Conservation (phyloP, 2,797 vertebrate genomes). For the Artibeus lituratus region DNA sequence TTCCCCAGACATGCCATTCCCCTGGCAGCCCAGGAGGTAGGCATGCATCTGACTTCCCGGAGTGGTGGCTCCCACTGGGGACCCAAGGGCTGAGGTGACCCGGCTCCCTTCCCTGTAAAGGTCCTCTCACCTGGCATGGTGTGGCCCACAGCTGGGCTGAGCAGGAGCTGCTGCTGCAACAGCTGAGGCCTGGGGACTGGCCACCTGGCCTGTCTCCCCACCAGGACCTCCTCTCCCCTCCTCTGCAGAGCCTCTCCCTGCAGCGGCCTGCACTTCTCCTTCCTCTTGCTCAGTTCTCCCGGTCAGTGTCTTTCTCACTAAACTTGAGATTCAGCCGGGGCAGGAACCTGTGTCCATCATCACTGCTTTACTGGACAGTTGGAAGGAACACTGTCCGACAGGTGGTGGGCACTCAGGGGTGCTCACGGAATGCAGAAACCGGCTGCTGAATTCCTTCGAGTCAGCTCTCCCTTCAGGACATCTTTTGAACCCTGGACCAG, state of each 20-base stretch:
- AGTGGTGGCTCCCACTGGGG: neutral
- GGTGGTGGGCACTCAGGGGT: neutral
- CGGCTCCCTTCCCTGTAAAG: neutral
- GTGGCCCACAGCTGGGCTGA: neutral
- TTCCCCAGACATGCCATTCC: neutral
- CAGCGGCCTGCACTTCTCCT: neutral
- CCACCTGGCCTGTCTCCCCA: neutral
- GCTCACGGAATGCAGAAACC: neutral
- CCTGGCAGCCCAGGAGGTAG: neutral
- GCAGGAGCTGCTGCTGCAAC: neutral
- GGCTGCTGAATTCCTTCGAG: neutral
- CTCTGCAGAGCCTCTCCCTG: rapidly evolving
- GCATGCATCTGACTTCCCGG: neutral
- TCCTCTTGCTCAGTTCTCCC: neutral
- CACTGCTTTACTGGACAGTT: neutral
- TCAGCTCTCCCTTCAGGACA: neutral
- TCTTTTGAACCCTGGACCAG: neutral
- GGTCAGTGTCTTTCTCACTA: neutral
- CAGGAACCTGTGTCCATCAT: neutral
- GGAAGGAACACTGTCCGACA: neutral
- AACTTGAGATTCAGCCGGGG: neutral
- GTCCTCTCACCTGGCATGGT: neutral
- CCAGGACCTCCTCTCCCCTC: neutral
- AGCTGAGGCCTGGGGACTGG: neutral
- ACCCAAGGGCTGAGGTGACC: neutral